Evolutionary conservation across 2,797 vertebrate genomes (phyloP), one percentile per base, ranked within the genome.

Genomic region (Amazona ochrocephala): DNA sequence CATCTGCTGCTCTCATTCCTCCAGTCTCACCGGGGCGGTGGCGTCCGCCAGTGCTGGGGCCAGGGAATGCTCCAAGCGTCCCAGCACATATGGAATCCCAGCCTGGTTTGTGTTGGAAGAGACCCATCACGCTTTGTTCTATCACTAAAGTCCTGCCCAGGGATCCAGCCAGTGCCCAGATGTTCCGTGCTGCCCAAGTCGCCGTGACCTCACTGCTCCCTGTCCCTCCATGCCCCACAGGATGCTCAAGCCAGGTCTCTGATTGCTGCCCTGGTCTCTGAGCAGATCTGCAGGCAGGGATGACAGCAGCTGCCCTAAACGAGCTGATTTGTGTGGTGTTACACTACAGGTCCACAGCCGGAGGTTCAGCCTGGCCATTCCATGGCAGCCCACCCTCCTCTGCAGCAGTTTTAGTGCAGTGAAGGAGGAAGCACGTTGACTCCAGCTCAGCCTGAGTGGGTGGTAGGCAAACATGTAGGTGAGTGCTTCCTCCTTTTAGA

Each of bases 331-430:
- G 10, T 11, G 50, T 29, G 34, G 27, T 54, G 10, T 14, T 20
- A 8, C 30, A 7, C 7, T 16, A 12, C 72, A 15, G 81, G 27
- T 1, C 39, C 1, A 0, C 23, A 32, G 58, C 0, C 5, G 84
- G 85, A 62, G 79, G 66, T 30, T 82, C 78, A 68, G 70, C 29
- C 48, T 0, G 18, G 23, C 0, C 3, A 5, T n/a, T 11, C 50
- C 37, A 0, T 6, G 2, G 27, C 75, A 65, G 68, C 80, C 60
- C 3, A 1, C 50, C 53, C 11, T 68, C 27, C 37, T 20, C 56
- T 34, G 86, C 75, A 2, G 1, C 7, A 26, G 68, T 4, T 42
- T 15, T 18, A 1, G 80, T 3, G 42, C 13, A 1, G 8, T 3
- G 0, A 0, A 79, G 86, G 81, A 92, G 86, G 74, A 60, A 84